These are phyloP conservation scores for Campoletis raptor DNA, from an alignment of 2,888 invertebrate genomes.

Conservation along the genomic window DNA sequence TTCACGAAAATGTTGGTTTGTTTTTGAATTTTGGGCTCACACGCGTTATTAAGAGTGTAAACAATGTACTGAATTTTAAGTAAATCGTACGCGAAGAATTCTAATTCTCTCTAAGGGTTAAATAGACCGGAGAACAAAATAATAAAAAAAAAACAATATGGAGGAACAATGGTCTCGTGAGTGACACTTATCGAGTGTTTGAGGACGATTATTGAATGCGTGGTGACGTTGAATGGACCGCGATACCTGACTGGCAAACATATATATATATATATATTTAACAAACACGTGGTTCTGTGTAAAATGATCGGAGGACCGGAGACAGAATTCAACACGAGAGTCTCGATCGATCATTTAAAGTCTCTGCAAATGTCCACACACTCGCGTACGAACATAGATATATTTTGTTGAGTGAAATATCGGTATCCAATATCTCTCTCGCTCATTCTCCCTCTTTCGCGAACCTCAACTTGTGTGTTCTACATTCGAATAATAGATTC, in stretches of 20 bases:
- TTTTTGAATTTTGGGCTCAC: neutral
- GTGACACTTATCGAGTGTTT: constrained; percentile 28
- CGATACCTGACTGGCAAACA: neutral
- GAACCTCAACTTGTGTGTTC: constrained; percentile 53
- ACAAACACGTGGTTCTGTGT: constrained; percentile 35
- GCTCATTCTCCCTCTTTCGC: constrained; percentile 29
- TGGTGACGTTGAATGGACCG: constrained; percentile 12
- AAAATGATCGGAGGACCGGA: constrained; percentile 33
- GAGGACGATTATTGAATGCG: constrained; percentile 39
- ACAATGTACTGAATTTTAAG: neutral
- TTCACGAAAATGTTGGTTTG: neutral
- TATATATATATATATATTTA: neutral
- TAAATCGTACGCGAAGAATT: neutral
- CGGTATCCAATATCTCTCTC: constrained; percentile 80
- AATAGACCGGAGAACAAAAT: neutral
- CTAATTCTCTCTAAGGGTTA: neutral
- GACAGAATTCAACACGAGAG: constrained; percentile 45
- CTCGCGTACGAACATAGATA: neutral
- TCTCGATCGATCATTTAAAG: constrained; percentile 63
- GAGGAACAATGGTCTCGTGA: constrained; percentile 2
- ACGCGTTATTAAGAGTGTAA: neutral
- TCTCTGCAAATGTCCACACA: constrained; percentile 55
- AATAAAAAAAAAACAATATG: neutral
- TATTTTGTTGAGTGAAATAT: constrained; percentile 72
- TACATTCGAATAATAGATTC: constrained; percentile 82